Base-by-base conservation (phyloP, 2,888 invertebrate genomes). In the Cephus rjabovi region DNA sequence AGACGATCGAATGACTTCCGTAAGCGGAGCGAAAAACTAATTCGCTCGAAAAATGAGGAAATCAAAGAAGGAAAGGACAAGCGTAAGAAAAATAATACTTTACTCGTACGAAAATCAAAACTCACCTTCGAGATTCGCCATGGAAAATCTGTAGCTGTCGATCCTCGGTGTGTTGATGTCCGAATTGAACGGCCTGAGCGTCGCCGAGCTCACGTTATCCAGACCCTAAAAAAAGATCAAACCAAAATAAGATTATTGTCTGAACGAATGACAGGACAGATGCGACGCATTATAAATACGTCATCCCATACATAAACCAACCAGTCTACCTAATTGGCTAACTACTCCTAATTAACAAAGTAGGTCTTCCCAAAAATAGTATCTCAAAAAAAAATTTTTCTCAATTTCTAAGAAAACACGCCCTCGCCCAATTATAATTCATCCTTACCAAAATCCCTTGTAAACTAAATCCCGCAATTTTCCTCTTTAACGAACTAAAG, bases 121-220 rank as follows among this genome's bases (percentile, higher is more conserved):
- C 56, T 56, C 86, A 94, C 94, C 94, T 93, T 98, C 98, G 77
- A 98, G 94, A 92, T 98, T 98, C 76, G 98, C 98, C 97, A 98
- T 98, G 76, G 98, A 98, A 92, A 98, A 98, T 87, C 98, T 94
- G 92, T 98, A 97, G 81, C 96, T 95, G 93, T 97, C 97, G 87
- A 97, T 97, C 83, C 97, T 88, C 74, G 97, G 96, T n/a, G 96
- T 95, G 79, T 95, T 94, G 86, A 96, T 95, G 91, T 96, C 96
- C 80, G 94, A 93, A 87, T 93, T 93, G 86, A 95, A 93, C 12
- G 95, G 95, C 86, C 95, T 93, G 87, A 95, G 92, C 83, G 93
- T 92, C 37, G 93, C 93, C 35, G 94, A 93, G 84, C 93, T 92
- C 76, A 93, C 92, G 90, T 93, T 93, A 89, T 95, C 95, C 90